Evolutionary conservation across 2,113 vertebrate species (phyloP).

Genomic region (Zosterops japonicus): DNA sequence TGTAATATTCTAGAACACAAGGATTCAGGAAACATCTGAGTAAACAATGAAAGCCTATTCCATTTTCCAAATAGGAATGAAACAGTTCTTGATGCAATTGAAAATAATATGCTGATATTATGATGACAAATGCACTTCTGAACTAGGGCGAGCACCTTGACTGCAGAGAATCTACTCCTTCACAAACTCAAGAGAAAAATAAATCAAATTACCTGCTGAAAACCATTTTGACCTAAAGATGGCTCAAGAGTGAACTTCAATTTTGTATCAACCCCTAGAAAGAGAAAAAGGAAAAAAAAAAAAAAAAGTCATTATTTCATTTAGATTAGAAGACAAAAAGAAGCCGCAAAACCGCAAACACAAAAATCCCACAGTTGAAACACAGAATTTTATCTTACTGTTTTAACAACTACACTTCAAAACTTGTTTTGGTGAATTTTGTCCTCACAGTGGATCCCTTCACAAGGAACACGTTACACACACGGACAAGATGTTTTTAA

Average conservation of each 20-base stretch:
- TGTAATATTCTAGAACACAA: neutral
- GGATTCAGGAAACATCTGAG: neutral
- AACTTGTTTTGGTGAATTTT: neutral
- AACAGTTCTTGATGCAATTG: neutral
- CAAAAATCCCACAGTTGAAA: neutral
- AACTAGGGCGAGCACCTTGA: neutral
- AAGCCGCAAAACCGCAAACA: neutral
- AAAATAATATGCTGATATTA: neutral
- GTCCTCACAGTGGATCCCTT: neutral
- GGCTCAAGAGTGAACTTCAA: slow-evolving; percentile 98
- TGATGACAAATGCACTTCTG: neutral
- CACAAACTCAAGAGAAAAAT: slow-evolving; percentile 7
- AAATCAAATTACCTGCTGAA: slow-evolving; percentile 89
- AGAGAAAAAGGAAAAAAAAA: neutral
- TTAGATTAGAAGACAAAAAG: neutral
- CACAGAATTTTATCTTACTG: neutral
- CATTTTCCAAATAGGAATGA: neutral
- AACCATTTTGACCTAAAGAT: slow-evolving; percentile 93
- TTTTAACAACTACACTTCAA: neutral
- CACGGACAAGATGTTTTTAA: neutral
- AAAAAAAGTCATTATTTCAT: neutral
- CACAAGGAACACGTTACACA: neutral
- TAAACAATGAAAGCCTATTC: neutral
- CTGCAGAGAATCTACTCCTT: neutral
- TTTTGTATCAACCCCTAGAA: slow-evolving; percentile 92